Base-by-base conservation (phyloP, 1,140 invertebrate species). In the Drosophila mojavensis region DNA sequence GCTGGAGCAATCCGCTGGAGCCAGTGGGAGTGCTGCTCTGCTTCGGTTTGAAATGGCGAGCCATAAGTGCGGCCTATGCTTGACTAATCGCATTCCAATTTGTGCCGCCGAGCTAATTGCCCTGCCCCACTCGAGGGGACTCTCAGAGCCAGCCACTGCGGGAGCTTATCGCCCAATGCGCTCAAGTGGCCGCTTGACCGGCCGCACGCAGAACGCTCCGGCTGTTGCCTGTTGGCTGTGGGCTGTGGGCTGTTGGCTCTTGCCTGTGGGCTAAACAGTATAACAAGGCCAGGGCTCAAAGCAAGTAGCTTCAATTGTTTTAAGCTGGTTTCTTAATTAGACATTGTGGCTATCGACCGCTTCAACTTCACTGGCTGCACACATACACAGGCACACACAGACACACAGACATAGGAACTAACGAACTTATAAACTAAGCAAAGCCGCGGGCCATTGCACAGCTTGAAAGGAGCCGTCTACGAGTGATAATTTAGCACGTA, bases 271-370 rank as follows among this genome's bases (percentile, higher is more conserved):
- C 20, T 2, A 24, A 1, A 24, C 20, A 39, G 11, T 39, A 10
- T 43, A 7, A 36, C 41, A 56, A 11, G 53, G 30, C 55, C 50
- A 66, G 54, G 67, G 58, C 69, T 77, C 60, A 64, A 60, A 75
- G 83, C 76, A 69, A 77, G 79, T 82, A 82, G 72, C 77, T 88
- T 89, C 76, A 83, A 89, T 89, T 83, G 84, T 89, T 80, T 83
- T 86, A 89, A 88, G 83, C 83, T 74, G 77, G 72, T 83, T 83
- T 80, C 50, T 56, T 80, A 83, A 89, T 88, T 89, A 83, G 84
- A 68, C 69, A 60, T 56, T 66, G 56, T 62, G 76, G 45, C 73
- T 79, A 88, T 86, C 81, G 63, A 53, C 41, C 33, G 67, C 65
- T 86, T 86, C 66, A 75, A 64, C 78, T 70, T 58, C 70, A 71